Evolutionary conservation across 2,113 vertebrate genomes (phyloP), one percentile per base, ranked within the genome.

Genomic region (Trematocara stigmaticum): DNA sequence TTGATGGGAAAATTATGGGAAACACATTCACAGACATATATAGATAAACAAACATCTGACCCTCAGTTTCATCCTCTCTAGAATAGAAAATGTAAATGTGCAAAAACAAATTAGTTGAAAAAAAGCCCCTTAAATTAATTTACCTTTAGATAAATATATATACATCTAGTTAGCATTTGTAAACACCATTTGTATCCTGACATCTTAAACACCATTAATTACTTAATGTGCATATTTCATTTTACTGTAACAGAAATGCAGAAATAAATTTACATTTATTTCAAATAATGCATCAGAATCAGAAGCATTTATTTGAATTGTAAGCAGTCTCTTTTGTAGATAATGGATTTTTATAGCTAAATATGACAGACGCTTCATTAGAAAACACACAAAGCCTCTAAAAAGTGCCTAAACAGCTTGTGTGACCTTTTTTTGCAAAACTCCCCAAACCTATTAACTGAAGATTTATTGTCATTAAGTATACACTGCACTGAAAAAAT

Each of bases 1-100:
- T 4, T 74, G 56, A 89, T 88, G 85, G 81, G 85, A 89, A 88
- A 78, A 49, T 34, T 7, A 6, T 38, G 2, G 59, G 16, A 57
- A 20, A 89, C n/a, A 29, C 51, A 74, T 9, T 31, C 82, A 49
- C 42, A 82, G n/a, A 18, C 11, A 31, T 38, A 3, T 38, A 66
- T 66, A 38, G 34, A 12, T 66, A 66, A 38, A 64, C 34, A 64
- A 38, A 10, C 49, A 26, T 9, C 34, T 40, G 12, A 51, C 29
- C 18, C 1, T 82, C 35, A 23, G 12, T 26, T 34, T 13, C 45
- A 38, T 51, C 16, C 34, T 71, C 20, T 16, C 20, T 26, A 16
- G 7, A 71, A 26, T 20, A 74, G 15, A 18, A 74, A 47, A 47
- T 29, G 15, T 74, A 74, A 47, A 29, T 0, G 9, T 18, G 23